A percentile compares a stretch with the other conserved stretches of the same genome.
Evolutionary conservation across 2,113 vertebrate genomes (phyloP).

Genomic region (Laticauda laticaudata): DNA sequence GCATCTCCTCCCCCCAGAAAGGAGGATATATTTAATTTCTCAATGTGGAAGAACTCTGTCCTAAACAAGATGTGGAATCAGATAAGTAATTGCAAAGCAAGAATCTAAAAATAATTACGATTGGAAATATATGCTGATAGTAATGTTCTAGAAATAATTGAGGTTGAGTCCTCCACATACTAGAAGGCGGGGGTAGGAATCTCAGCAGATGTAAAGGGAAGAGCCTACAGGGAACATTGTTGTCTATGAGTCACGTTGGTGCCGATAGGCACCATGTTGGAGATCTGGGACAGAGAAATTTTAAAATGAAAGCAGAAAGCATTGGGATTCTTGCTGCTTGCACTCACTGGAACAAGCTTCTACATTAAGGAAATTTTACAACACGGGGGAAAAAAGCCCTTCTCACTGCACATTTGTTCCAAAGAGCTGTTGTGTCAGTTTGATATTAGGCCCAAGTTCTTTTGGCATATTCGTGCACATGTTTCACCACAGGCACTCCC

Average conservation of each 20-base stretch:
- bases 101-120: background rate
- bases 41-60: background rate
- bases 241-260: background rate
- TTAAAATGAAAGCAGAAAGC: background rate
- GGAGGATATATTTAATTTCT: constrained; percentile 17
- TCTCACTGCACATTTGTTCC: background rate
- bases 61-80: background rate
- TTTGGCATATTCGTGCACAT: constrained; percentile 31
- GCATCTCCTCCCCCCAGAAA: background rate
- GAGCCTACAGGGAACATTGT: background rate
- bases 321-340: background rate
- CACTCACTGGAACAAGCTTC: background rate
- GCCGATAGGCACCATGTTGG: background rate
- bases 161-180: background rate
- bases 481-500: constrained; percentile 23
- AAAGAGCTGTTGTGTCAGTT: background rate
- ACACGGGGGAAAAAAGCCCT: too few species aligned
- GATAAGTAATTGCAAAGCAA: background rate
- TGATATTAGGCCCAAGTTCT: constrained; percentile 12
- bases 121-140: background rate
- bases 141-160: background rate
- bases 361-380: background rate
- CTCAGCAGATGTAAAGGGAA: background rate
- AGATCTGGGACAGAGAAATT: background rate
- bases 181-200: background rate